Evolutionary conservation across 2,888 invertebrate species (phyloP).

Genomic region (Piscicola geometra): DNA sequence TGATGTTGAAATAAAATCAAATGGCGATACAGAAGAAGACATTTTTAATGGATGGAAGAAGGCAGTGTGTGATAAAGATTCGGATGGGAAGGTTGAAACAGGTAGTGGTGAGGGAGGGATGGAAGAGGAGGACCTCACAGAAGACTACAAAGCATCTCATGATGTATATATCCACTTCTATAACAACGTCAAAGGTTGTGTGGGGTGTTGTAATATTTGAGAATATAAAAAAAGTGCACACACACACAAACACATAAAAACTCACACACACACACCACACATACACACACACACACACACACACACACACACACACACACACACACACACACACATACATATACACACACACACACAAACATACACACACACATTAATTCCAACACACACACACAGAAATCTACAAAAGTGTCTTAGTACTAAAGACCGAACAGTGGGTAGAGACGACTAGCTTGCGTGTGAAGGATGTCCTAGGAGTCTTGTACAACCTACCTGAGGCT

Average conservation of each 20-base stretch:
- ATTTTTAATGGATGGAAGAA: not conserved
- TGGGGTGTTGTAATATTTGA: not conserved
- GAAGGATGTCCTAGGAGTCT: no score
- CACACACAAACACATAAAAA: conserved; percentile 16
- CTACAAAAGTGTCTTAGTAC: not conserved
- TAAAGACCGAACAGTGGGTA: no score
- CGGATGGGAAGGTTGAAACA: no score
- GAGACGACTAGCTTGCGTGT: no score
- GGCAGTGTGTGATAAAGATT: no score
- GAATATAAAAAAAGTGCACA: not conserved
- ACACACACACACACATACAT: conserved; percentile 20
- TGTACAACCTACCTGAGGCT: no score
- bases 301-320: conserved; percentile 27
- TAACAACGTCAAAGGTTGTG: not conserved
- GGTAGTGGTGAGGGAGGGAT: no score
- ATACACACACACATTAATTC: conserved; percentile 21
- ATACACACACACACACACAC: conserved; percentile 15
- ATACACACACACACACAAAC: conserved; percentile 4
- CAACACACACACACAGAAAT: not conserved
- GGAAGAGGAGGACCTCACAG: no score
- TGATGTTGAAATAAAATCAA: not conserved
- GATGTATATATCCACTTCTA: not conserved
- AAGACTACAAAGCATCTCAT: not conserved
- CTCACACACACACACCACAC: not conserved
- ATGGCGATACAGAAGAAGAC: not conserved